Evolutionary conservation across 2,888 invertebrate genomes (phyloP), one percentile per base, ranked within the genome.

Genomic region (Macaria notata): DNA sequence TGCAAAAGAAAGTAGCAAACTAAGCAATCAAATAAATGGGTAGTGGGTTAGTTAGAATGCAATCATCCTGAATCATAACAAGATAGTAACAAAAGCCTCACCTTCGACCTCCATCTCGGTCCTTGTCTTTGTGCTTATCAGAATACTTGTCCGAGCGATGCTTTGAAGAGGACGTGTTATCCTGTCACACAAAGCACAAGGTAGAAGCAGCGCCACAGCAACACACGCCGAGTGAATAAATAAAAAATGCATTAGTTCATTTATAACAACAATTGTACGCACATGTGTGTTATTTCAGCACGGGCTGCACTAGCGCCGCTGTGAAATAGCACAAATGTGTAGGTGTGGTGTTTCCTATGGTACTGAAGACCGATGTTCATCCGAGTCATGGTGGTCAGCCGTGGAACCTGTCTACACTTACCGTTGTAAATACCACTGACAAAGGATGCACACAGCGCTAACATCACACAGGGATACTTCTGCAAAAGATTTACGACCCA

Each of bases 401-500:
- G 77, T 62, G 74, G 83, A 83, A 84, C 92, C 87, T 88, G 86
- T 92, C 92, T 93, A 93, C 92, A 94, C 94, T 94, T 94, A 94
- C 94, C 94, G 92, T 93, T 93, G 81, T 88, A 85, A 83, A 88
- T 92, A 92, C 92, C 92, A 88, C 84, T 92, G 90, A 88, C 87
- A 88, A 93, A 92, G 92, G 93, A 92, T 90, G 93, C 92, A 92
- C 92, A 93, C 93, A 92, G 93, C 93, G 92, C 93, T 92, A 93
- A 91, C 91, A 93, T 93, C 93, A 93, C 93, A 93, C 93, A 93
- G 92, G 93, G 92, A 93, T 92, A 93, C 91, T 95, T 95, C 95
- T 95, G 95, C 94, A 95, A 94, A 95, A 95, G 94, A 95, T 94
- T 88, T 91, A 94, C 91, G 94, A 94, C 94, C 94, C 94, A 92